phyloP scores from a whole-genome alignment of 2,797 vertebrate genomes.

The Leuciscus waleckii region DNA sequence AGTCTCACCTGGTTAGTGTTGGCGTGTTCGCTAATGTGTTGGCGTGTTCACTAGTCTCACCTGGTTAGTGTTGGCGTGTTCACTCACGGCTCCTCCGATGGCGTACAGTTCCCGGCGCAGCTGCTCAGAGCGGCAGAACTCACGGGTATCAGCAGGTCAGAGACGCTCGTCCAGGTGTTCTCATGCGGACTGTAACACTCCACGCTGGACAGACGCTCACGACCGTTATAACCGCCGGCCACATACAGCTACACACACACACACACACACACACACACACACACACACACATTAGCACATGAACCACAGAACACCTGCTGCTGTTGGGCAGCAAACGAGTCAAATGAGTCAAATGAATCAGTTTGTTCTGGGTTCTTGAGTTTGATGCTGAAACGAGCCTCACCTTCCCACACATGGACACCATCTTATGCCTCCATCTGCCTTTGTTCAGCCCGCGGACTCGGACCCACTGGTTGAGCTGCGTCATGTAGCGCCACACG shows the following conservation, averaged over 20 bases:
- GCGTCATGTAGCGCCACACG: slow-evolving; percentile 80
- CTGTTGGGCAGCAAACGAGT: not conserved
- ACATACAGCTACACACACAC: slow-evolving; percentile 75
- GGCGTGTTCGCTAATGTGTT: no score
- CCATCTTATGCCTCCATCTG: slow-evolving; percentile 84
- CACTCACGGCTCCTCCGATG: slow-evolving; percentile 78
- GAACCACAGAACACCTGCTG: not conserved
- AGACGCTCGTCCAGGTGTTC: slow-evolving; percentile 73
- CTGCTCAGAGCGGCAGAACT: slow-evolving; percentile 76
- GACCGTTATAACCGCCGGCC: slow-evolving; percentile 81
- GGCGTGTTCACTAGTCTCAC: no score
- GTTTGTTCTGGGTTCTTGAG: not conserved
- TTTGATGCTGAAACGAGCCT: not conserved
- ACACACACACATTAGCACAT: not conserved
- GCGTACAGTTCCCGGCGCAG: slow-evolving; percentile 77
- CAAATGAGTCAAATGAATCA: no score
- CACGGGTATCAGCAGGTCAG: slow-evolving; percentile 74
- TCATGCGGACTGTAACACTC: slow-evolving; percentile 80
- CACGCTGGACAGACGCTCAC: slow-evolving; percentile 73
- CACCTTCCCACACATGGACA: slow-evolving; percentile 79
- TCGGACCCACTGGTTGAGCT: slow-evolving; percentile 80
- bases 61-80: slow-evolving; percentile 70
- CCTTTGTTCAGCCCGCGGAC: slow-evolving; percentile 78
- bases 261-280: not conserved
- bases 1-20: no score